Base-by-base conservation (phyloP, 2,797 vertebrate genomes). In the Hippoglossus hippoglossus region DNA sequence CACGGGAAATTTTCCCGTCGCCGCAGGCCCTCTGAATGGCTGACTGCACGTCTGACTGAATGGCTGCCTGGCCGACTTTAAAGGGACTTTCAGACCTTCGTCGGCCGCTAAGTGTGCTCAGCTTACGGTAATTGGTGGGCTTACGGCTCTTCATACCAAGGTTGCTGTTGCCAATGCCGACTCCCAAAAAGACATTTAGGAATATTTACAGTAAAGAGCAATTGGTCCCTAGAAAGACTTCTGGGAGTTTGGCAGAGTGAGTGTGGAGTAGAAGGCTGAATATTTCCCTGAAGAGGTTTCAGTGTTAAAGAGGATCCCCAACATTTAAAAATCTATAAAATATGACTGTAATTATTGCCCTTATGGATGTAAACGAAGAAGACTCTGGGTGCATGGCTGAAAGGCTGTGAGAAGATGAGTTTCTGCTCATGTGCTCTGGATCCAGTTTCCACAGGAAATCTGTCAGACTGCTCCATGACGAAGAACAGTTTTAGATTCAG, bases 1-100 rank as follows among this genome's bases (percentile, higher is more conserved):
- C 84, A 18, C 90, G 75, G 80, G 86, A 83, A 86, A 82, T 12
- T 80, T 91, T 80, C 79, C 79, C 67, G 16, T 68, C 34, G 51
- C 85, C 68, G 39, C 81, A 79, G 74, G 77, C 80, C 75, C 63
- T 77, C 58, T 54, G 77, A 77, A 10, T 58, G 26, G 63, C 87
- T 85, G 76, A 67, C 83, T 89, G 81, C 60, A 66, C 67, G 87
- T 81, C 89, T 87, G 78, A 70, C 73, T 80, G 82, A 74, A 41
- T 70, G 75, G 49, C 82, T 75, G 89, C 62, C 73, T 79, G 80
- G 47, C 67, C 66, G 73, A 70, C 82, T 88, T 82, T 51, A 79
- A 89, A 81, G 81, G 75, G 86, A 85, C 87, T 86, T 80, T 82
- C 80, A 86, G 81, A 86, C 84, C 74, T 25, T 54, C 54, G 63